Percentiles rank a stretch among this genome's conserved stretches.
phyloP scores from a whole-genome alignment of 2,888 invertebrate species.

The Zaprionus obscuricornis region DNA sequence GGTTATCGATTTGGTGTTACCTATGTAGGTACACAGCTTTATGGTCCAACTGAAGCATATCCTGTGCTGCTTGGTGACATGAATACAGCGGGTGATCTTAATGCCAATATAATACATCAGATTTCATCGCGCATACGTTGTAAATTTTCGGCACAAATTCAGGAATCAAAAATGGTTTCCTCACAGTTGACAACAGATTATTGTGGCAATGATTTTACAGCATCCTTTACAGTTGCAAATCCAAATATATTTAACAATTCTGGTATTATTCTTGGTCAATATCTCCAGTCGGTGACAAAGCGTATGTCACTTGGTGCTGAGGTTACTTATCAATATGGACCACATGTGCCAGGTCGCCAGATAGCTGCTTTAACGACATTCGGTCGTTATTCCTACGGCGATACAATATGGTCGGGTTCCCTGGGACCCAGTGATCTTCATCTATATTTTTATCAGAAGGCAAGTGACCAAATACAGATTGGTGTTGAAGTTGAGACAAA shows the following conservation, averaged over 20 bases:
- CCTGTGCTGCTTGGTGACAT: conserved; percentile 98
- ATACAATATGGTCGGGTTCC: conserved; percentile 89
- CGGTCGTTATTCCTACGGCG: conserved; percentile 86
- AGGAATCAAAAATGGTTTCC: conserved; percentile 92
- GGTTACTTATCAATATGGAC: conserved; percentile 96
- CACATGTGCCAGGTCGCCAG: conserved; percentile 94
- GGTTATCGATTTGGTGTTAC: conserved; percentile 98
- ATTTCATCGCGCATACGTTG: conserved; percentile 90
- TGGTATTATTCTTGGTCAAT: conserved; percentile 93
- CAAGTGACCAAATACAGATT: conserved; percentile 94
- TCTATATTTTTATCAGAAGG: conserved; percentile 96
- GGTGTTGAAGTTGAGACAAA: conserved; percentile 98
- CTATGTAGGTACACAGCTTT: conserved; percentile 97
- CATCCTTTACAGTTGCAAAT: conserved; percentile 95
- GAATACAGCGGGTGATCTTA: conserved; percentile 97
- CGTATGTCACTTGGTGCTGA: conserved; percentile 95
- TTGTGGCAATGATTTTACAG: conserved; percentile 93
- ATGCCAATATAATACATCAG: conserved; percentile 97
- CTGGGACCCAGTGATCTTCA: conserved; percentile 92
- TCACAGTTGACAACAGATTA: conserved; percentile 95
- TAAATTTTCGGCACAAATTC: conserved; percentile 95
- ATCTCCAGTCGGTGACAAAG: conserved; percentile 92
- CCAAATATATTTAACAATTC: conserved; percentile 94
- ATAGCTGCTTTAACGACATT: conserved; percentile 94
- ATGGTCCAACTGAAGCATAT: conserved; percentile 94